A percentile compares a stretch with the other conserved stretches of the same genome.
phyloP scores from a whole-genome alignment of 2,797 vertebrate species.

The Centroberyx gerrardi region DNA sequence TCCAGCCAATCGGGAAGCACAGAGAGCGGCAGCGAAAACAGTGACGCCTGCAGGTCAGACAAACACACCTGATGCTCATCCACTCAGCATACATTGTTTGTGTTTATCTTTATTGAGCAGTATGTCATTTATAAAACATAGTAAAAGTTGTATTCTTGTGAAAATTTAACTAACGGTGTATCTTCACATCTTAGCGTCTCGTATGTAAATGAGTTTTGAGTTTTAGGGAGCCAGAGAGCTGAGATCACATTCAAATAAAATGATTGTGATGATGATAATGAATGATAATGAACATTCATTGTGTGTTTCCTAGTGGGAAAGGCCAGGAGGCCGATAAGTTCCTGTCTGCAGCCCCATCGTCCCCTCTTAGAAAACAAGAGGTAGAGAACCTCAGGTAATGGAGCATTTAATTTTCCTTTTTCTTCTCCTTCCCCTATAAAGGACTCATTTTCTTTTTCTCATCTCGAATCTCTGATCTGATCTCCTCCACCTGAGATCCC shows the following conservation, averaged over 20 bases:
- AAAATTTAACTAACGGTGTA: too few species aligned
- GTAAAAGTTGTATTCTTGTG: too few species aligned
- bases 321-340: conserved; percentile 96
- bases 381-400: conserved; percentile 96
- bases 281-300: neutral
- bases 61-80: neutral
- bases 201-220: too few species aligned
- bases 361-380: conserved; percentile 95
- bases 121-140: too few species aligned
- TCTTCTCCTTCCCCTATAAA: neutral
- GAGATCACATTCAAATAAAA: too few species aligned
- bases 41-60: conserved; percentile 93
- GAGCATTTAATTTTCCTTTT: neutral
- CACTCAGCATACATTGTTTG: too few species aligned
- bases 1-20: conserved; percentile 90
- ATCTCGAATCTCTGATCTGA: neutral
- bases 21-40: conserved; percentile 92
- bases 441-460: neutral
- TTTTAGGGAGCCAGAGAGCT: too few species aligned
- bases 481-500: neutral
- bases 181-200: too few species aligned
- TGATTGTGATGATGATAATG: too few species aligned
- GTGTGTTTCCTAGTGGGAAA: conserved; percentile 88
- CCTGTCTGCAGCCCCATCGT: conserved; percentile 95
- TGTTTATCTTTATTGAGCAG: too few species aligned